A percentile compares a stretch with the other conserved stretches of the same genome.
phyloP scores from a whole-genome alignment of 2,888 invertebrate genomes.

The Aphidoletes aphidimyza region DNA sequence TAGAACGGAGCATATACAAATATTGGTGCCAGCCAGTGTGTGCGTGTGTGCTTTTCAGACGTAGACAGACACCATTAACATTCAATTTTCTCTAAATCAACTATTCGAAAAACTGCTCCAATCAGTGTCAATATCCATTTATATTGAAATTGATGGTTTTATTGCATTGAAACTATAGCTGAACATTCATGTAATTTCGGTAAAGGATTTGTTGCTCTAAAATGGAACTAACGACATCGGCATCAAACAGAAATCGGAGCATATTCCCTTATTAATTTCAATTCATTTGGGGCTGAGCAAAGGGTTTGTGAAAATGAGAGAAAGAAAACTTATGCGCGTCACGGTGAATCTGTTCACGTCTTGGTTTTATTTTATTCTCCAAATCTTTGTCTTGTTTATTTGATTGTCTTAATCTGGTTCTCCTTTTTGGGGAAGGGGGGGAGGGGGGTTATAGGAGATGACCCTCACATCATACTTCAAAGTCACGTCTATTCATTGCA shows the following conservation, averaged over 20 bases:
- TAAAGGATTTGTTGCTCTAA: not conserved
- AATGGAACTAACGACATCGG: not conserved
- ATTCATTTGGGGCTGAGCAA: not conserved
- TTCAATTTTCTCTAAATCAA: not conserved
- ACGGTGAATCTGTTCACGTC: not conserved
- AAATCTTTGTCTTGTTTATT: not conserved
- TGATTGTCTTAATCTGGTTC: too few relatives aligned
- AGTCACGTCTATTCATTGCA: too few relatives aligned
- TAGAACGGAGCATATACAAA: too few relatives aligned
- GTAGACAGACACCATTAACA: not conserved
- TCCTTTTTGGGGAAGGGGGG: too few relatives aligned
- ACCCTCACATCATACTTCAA: too few relatives aligned
- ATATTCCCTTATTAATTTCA: not conserved
- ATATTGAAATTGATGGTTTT: not conserved
- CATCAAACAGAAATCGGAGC: not conserved
- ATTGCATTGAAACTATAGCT: not conserved
- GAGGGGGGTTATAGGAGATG: too few relatives aligned
- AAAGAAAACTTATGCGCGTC: too few relatives aligned
- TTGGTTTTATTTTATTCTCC: not conserved
- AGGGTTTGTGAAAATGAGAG: not conserved
- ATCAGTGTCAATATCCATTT: not conserved
- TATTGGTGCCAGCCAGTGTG: too few relatives aligned
- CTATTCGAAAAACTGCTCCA: not conserved
- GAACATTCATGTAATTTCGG: not conserved
- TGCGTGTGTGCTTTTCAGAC: too few relatives aligned